A percentile compares a stretch with the other conserved stretches of the same genome.
These are phyloP conservation scores for Leucozona laternaria DNA, from an alignment of 2,888 invertebrate genomes.

Conservation along the genomic window DNA sequence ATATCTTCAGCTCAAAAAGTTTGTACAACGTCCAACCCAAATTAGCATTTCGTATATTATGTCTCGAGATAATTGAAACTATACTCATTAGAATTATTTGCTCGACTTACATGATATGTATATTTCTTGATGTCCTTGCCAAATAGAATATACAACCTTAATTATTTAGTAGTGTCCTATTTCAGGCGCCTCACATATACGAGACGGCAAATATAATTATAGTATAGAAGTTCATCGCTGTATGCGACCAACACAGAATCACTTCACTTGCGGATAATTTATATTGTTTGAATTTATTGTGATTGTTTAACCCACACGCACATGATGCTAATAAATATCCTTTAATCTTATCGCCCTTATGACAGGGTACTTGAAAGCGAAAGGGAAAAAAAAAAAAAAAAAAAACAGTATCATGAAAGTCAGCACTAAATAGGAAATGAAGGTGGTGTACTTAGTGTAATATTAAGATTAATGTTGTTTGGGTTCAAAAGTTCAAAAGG, in stretches of 20 bases:
- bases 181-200: conserved; percentile 18
- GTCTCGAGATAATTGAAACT: conserved; percentile 30
- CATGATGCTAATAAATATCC: conserved; percentile 36
- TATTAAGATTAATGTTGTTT: conserved; percentile 39
- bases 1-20: neutral
- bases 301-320: conserved; percentile 35
- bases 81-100: conserved; percentile 20
- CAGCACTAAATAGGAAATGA: conserved; percentile 17
- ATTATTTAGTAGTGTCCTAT: conserved; percentile 16
- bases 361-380: conserved; percentile 19
- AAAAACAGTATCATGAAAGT: neutral
- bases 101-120: neutral
- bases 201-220: conserved; percentile 24
- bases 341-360: conserved; percentile 37
- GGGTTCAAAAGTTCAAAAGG: conserved; percentile 10
- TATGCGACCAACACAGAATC: neutral
- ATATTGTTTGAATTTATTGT: conserved; percentile 40
- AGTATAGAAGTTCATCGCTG: neutral
- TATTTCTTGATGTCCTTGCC: neutral
- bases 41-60: conserved; percentile 2
- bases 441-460: conserved; percentile 10
- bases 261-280: conserved; percentile 16
- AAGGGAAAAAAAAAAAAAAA: neutral
- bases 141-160: neutral
- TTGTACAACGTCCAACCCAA: neutral